Evolutionary conservation across 2,888 invertebrate genomes (phyloP), one percentile per base, ranked within the genome.

Genomic region (Mythimna pallens): DNA sequence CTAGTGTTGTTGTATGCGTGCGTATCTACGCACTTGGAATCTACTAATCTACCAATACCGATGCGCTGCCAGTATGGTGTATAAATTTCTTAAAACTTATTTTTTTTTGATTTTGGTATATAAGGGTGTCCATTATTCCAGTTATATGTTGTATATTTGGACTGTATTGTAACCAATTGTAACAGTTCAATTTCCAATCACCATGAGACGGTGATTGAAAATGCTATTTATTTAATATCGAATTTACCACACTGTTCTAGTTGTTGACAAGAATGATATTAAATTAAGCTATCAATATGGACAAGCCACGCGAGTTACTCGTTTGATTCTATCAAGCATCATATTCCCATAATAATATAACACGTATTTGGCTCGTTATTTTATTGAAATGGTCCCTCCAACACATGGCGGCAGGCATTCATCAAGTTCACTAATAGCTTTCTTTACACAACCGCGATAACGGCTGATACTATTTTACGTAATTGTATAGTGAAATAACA

Each of bases 361-460:
- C 61, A 71, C 69, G 65, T 77, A 64, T 81, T 83, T 68, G 65
- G 72, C 52, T 36, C 36, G 58, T 25, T 47, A 67, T 70, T 77
- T 77, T 73, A 69, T 73, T 71, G 81, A 55, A 71, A 77, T 69
- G 52, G 70, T 61, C 36, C 34, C 78, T 59, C 77, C 69, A 47
- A 71, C 65, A 64, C 30, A 58, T 62, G 58, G 62, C 58, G 61
- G 50, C 65, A 43, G 54, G 54, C 73, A 74, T 71, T 82, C 73
- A 77, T 77, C 82, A 70, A 65, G 59, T 73, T 67, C 50, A 73
- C 70, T 77, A 82, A 82, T 84, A 70, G 63, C 81, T 81, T 84
- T 83, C 84, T 80, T 83, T 81, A 73, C 68, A 76, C 54, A 61
- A 54, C 73, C 65, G 43, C 78, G 84, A 76, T 82, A 84, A 66